Evolutionary conservation across 2,888 invertebrate genomes (phyloP), one percentile per base, ranked within the genome.

Genomic region (Drosophila koepferae): DNA sequence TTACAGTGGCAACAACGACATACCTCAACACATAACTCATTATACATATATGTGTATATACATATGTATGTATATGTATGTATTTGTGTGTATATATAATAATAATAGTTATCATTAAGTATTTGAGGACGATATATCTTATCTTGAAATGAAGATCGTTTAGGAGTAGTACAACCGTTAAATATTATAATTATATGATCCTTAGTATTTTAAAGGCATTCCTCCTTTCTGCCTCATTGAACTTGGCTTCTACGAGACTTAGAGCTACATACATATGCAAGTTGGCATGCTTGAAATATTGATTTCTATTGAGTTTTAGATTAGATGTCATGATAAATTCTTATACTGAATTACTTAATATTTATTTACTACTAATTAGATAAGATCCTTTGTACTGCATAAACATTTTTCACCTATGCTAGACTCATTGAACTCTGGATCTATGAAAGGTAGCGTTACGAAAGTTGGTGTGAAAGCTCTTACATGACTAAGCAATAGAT

Each of bases 1-100:
- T 79, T 61, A 53, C 70, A 59, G 10, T 43, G 31, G 10, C 36
- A 48, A 64, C 61, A 44, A 23, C 43, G 31, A 36, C 51, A 23
- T 56, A 41, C 28, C 38, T 23, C 54, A 54, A 66, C 68, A 53
- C 49, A 20, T 14, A 51, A 12, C 54, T 34, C 31, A 54, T 54
- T 54, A 54, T 16, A 54, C 2, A 20, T 20, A 20, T n/a, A n/a
- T n/a, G n/a, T n/a, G 20, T 38, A 28, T 28, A 16, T 23, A n/a
- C 18, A 38, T 41, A n/a, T 28, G 8, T n/a, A 23, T 23, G 14
- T 14, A n/a, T n/a, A 20, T 20, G 8, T n/a, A 28, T 28, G 16
- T 16, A 5, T 14, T 5, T 38, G 5, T 16, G 7, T 40, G 16
- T 40, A 16, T 7, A 34, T 20, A 34, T 44, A 23, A 28, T 51